A percentile compares a stretch with the other conserved stretches of the same genome.
Evolutionary conservation across 2,113 vertebrate species (phyloP).

Genomic region (Hystrix brachyura): DNA sequence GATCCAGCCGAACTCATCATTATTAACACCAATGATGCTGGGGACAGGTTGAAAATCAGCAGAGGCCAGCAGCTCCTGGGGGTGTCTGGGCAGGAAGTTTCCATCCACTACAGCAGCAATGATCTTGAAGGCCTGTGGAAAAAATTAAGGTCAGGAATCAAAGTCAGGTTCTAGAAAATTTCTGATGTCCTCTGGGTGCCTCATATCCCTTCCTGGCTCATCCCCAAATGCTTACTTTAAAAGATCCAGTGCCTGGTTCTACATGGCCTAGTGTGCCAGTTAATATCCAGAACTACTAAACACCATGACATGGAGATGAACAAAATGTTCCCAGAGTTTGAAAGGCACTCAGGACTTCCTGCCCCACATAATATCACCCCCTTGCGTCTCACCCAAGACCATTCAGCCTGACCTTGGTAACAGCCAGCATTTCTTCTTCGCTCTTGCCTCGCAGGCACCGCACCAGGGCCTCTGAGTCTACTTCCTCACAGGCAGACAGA

Average conservation of each 20-base stretch:
- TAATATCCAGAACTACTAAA: not conserved
- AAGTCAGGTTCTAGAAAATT: not conserved
- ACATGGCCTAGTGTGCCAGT: not conserved
- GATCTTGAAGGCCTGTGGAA: not conserved
- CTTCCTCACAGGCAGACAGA: slow-evolving; percentile 85
- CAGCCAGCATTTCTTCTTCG: slow-evolving; percentile 84
- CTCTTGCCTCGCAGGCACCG: slow-evolving; percentile 87
- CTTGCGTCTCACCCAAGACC: not conserved
- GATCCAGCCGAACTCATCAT: slow-evolving; percentile 91
- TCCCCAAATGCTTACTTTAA: not conserved
- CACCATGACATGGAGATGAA: not conserved
- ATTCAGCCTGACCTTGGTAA: slow-evolving; percentile 56
- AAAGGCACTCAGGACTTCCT: not conserved
- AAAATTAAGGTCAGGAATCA: not conserved
- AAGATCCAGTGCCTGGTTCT: not conserved
- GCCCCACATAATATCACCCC: not conserved
- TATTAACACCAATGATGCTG: slow-evolving; percentile 90
- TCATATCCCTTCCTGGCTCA: not conserved
- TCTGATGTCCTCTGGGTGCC: not conserved
- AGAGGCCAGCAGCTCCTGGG: slow-evolving; percentile 86
- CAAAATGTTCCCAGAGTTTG: not conserved
- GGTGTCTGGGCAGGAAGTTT: slow-evolving; percentile 86
- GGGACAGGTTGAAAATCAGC: slow-evolving; percentile 88
- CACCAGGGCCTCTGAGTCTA: slow-evolving; percentile 85
- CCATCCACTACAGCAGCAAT: slow-evolving; percentile 87